phyloP scores from a whole-genome alignment of 64 coral and sea anemone genomes.

The Dendrophyllia cribrosa region DNA sequence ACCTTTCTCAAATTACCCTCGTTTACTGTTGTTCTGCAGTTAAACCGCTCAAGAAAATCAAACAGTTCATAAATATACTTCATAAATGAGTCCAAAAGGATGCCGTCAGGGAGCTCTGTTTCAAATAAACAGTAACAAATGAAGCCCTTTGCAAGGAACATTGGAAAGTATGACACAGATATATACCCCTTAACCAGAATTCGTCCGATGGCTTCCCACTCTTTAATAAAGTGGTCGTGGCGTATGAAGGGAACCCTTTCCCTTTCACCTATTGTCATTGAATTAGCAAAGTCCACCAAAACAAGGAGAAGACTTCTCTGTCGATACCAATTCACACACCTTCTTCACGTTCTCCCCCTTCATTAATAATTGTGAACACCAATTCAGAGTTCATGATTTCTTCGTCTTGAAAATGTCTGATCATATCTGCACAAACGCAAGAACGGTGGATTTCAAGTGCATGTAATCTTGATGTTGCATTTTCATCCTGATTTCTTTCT shows the following conservation, averaged over 20 bases:
- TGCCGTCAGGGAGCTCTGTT: too few species aligned
- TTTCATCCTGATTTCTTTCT: too few species aligned
- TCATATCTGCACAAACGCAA: constrained; percentile 9
- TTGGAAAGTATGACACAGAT: too few species aligned
- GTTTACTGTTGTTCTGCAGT: too few species aligned
- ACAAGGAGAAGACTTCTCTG: constrained; percentile 64
- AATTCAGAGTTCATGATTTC: background rate
- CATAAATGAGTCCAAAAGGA: too few species aligned
- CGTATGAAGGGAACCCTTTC: too few species aligned
- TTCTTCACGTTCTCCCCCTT: constrained; percentile 29
- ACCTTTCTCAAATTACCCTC: too few species aligned
- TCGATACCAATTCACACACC: constrained; percentile 57
- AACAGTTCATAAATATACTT: too few species aligned
- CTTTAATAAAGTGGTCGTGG: constrained; percentile 55
- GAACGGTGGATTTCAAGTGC: constrained; percentile 20
- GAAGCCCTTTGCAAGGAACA: background rate
- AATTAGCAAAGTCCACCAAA: constrained; percentile 72
- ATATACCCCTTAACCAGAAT: too few species aligned
- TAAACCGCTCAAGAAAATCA: too few species aligned
- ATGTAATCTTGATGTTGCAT: background rate
- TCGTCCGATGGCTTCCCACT: background rate
- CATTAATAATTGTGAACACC: constrained; percentile 70
- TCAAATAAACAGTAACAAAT: constrained; percentile 6
- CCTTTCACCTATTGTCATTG: constrained; percentile 71
- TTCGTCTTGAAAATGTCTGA: constrained; percentile 33